Base-by-base conservation (phyloP, 2,888 invertebrate species). In the Drosophila kanekoi region DNA sequence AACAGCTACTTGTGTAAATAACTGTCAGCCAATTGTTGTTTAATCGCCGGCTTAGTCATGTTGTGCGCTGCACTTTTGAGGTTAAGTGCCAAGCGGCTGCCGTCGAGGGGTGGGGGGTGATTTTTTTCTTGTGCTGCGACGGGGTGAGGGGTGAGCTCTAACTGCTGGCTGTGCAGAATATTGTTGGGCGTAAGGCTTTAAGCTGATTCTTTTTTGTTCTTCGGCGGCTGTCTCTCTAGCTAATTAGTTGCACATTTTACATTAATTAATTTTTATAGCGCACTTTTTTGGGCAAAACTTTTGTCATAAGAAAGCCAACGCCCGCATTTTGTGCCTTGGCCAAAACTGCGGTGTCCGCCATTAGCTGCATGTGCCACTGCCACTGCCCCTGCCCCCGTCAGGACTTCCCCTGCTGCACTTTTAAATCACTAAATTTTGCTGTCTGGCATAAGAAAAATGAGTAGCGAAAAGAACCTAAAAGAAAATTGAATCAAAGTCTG, bases 11-110 rank as follows among this genome's bases (percentile, higher is more conserved):
- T 88, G 85, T 84, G 88, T 88, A 86, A 88, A 86, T 86, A 88
- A 88, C 84, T 81, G 87, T 87, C 86, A 87, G 86, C 87, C 89
- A 87, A 87, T 87, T 87, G 86, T 87, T 87, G 87, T 88, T 88
- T 81, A 87, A 87, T 87, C 86, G 89, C 73, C 87, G 75, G 86
- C 88, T 86, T 88, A 88, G 76, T 74, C 70, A 63, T 70, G 70
- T 75, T 71, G 28, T 28, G 67, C 65, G 65, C 33, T 65, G 61
- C 70, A 68, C 68, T 71, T 72, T 79, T 88, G 79, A 72, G 89
- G 87, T 87, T 87, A 87, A 87, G 85, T 79, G 87, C 77, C 59
- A 14, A 16, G 45, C 33, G 48, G 44, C 53, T 53, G 53, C 35
- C 28, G 8, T 28, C 8, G 28, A 28, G 28, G 28, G 28, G 28